Conservation (phyloP, 2,888 invertebrate species). For the Sarcophaga variegata region DNA sequence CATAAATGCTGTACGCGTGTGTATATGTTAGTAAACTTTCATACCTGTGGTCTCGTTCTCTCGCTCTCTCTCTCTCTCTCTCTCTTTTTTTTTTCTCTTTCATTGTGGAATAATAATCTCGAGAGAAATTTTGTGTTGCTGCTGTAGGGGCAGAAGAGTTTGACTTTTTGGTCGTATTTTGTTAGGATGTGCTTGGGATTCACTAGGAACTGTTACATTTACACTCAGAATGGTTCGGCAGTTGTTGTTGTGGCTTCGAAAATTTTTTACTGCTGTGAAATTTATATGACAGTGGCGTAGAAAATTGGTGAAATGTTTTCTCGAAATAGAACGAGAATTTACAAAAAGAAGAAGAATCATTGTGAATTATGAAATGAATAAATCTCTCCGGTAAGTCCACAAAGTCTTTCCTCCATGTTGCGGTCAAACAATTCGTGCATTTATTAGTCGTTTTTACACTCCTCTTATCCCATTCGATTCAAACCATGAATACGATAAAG, state of each 20-base stretch:
- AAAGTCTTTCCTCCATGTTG: too few relatives aligned
- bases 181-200: background rate
- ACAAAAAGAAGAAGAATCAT: too few relatives aligned
- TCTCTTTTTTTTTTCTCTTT: slow-evolving; percentile 7
- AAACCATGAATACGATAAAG: too few relatives aligned
- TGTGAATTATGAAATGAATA: too few relatives aligned
- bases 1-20: background rate
- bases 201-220: slow-evolving; percentile 26
- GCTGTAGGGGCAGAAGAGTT: background rate
- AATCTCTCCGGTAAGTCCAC: too few relatives aligned
- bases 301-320: too few relatives aligned
- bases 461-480: too few relatives aligned
- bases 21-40: background rate
- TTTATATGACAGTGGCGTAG: too few relatives aligned
- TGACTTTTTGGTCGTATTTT: slow-evolving; percentile 1
- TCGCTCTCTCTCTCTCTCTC: background rate
- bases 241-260: slow-evolving; percentile 47
- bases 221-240: slow-evolving; percentile 36
- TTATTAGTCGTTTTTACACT: too few relatives aligned
- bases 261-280: background rate
- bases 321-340: too few relatives aligned
- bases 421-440: too few relatives aligned
- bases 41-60: slow-evolving; percentile 29
- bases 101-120: background rate
- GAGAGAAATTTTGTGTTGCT: background rate